A percentile compares a stretch with the other conserved stretches of the same genome.
Conservation (phyloP, 2,797 vertebrate species). For the Lagodon rhomboides region DNA sequence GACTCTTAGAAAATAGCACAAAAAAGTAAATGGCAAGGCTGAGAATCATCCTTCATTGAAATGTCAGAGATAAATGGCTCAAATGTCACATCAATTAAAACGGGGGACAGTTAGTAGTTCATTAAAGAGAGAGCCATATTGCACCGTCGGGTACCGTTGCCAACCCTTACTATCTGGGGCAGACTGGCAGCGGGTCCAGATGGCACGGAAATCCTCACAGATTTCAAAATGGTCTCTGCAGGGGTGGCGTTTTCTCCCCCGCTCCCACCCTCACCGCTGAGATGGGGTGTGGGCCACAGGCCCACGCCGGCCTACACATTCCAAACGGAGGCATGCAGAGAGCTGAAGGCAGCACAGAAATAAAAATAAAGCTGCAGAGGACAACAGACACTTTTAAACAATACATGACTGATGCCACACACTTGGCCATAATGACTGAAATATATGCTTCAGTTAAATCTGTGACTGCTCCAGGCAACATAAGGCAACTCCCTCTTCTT, state of each 20-base stretch:
- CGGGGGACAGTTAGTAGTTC: slow-evolving; percentile 88
- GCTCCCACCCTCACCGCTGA: slow-evolving; percentile 83
- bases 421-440: slow-evolving; percentile 68
- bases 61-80: slow-evolving; percentile 90
- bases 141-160: slow-evolving; percentile 88
- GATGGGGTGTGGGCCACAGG: slow-evolving; percentile 83
- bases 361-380: slow-evolving; percentile 75
- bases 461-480: slow-evolving; percentile 65
- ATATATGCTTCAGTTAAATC: slow-evolving; percentile 68
- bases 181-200: slow-evolving; percentile 88
- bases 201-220: slow-evolving; percentile 88
- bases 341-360: slow-evolving; percentile 74
- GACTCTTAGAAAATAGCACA: slow-evolving; percentile 86
- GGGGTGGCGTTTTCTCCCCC: slow-evolving; percentile 84
- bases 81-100: slow-evolving; percentile 90
- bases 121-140: slow-evolving; percentile 90
- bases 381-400: slow-evolving; percentile 76
- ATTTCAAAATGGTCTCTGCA: slow-evolving; percentile 88
- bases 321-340: slow-evolving; percentile 83
- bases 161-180: slow-evolving; percentile 88
- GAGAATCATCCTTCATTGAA: slow-evolving; percentile 88
- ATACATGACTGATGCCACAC: slow-evolving; percentile 72
- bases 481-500: slow-evolving; percentile 57
- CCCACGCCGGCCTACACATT: slow-evolving; percentile 82
- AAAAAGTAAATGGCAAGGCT: slow-evolving; percentile 88